phyloP scores from a whole-genome alignment of 2,888 invertebrate species.

The Cosmorhoe ocellata region DNA sequence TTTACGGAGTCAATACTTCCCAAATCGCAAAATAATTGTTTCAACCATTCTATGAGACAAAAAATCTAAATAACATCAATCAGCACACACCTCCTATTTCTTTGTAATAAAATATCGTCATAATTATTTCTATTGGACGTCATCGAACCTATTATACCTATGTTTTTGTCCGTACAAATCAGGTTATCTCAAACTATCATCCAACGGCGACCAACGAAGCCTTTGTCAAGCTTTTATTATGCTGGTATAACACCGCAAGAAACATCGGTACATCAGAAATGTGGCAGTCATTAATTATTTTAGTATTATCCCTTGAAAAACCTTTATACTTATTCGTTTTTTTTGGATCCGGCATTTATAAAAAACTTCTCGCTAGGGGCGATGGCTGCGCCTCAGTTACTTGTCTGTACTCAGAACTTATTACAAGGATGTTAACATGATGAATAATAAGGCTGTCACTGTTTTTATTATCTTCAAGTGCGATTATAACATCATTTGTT shows the following conservation, averaged over 20 bases:
- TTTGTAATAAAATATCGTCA: slow-evolving; percentile 7
- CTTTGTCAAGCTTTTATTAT: neutral
- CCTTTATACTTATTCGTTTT: neutral
- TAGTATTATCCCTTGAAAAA: too few relatives aligned
- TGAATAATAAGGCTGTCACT: too few relatives aligned
- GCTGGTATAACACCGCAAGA: too few relatives aligned
- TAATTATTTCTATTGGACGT: slow-evolving; percentile 2
- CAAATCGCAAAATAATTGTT: slow-evolving; percentile 15
- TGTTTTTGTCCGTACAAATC: slow-evolving; percentile 1
- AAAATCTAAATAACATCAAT: slow-evolving; percentile 6
- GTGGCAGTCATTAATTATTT: too few relatives aligned
- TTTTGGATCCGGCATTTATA: slow-evolving; percentile 8
- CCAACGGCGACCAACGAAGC: neutral
- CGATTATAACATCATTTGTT: too few relatives aligned
- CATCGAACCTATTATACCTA: slow-evolving; percentile 8
- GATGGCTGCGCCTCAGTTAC: slow-evolving; percentile 4
- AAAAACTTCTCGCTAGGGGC: slow-evolving; percentile 11
- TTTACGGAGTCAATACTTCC: slow-evolving; percentile 4
- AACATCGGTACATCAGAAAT: too few relatives aligned
- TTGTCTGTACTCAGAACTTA: slow-evolving; percentile 3
- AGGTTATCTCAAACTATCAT: neutral
- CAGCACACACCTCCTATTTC: slow-evolving; percentile 9
- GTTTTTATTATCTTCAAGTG: too few relatives aligned
- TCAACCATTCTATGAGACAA: neutral
- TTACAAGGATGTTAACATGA: neutral